Evolutionary conservation across 2,113 vertebrate genomes (phyloP).

Genomic region (Carlito syrichta): DNA sequence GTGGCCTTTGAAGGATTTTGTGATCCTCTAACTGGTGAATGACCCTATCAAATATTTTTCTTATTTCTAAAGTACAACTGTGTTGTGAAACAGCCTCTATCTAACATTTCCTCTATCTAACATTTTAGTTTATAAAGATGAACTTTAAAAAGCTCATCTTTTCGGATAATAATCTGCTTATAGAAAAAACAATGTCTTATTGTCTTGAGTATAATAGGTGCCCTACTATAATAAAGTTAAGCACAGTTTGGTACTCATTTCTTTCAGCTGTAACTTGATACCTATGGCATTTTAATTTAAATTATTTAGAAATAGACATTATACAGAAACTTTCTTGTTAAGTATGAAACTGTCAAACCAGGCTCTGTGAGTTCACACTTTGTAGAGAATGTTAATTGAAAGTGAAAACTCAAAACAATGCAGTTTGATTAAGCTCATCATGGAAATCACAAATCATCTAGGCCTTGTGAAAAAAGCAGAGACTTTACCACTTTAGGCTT

Average conservation of each 20-base stretch:
- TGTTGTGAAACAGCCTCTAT: background rate
- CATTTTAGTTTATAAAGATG: too few relatives aligned
- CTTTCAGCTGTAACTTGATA: conserved; percentile 26
- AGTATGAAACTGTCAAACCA: conserved; percentile 36
- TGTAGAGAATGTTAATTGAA: conserved; percentile 59
- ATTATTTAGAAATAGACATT: conserved; percentile 50
- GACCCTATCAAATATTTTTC: conserved; percentile 26
- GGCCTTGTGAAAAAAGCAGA: background rate
- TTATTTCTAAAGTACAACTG: conserved; percentile 14
- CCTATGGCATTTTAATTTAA: conserved; percentile 37
- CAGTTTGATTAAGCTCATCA: conserved; percentile 46
- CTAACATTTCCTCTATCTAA: conserved; percentile 32
- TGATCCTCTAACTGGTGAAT: conserved; percentile 25
- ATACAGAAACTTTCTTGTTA: conserved; percentile 53
- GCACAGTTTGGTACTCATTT: background rate
- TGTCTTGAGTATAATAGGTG: background rate
- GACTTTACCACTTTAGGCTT: conserved; percentile 3
- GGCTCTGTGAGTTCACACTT: conserved; percentile 47
- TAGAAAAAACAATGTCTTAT: background rate
- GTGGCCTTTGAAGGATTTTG: background rate
- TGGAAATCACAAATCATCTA: conserved; percentile 42
- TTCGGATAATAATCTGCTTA: conserved; percentile 1
- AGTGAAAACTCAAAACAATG: conserved; percentile 59
- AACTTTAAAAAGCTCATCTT: conserved; percentile 3
- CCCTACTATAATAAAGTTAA: background rate